Evolutionary conservation across 2,888 invertebrate genomes (phyloP).

Genomic region (Bugula neritina): DNA sequence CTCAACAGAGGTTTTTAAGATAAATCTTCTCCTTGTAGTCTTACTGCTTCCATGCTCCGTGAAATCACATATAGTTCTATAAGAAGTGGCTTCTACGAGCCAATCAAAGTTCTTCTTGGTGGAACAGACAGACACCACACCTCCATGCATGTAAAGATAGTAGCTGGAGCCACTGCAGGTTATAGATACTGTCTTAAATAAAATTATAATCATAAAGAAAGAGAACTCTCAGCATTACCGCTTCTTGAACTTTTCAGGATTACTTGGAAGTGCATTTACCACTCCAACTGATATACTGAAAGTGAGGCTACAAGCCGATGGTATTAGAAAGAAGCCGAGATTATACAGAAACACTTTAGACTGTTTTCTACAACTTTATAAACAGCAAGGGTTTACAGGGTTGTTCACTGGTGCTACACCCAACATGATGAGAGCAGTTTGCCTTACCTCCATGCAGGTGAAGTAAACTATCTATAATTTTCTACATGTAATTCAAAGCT

Average conservation of each 20-base stretch:
- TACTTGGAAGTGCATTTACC: conserved; percentile 40
- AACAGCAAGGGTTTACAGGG: conserved; percentile 35
- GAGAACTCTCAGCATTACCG: no score
- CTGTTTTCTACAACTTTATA: conserved; percentile 36
- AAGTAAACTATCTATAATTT: no score
- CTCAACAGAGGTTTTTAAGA: no score
- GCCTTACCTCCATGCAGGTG: conserved; percentile 44
- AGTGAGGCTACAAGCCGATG: conserved; percentile 41
- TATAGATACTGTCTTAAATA: conserved; percentile 3
- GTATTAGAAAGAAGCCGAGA: conserved; percentile 30
- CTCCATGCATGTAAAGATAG: conserved; percentile 43
- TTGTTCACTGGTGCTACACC: conserved; percentile 41
- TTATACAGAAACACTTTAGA: conserved; percentile 35
- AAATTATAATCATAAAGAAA: no score
- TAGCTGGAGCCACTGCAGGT: conserved; percentile 41
- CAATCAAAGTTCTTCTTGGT: conserved; percentile 39
- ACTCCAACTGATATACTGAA: conserved; percentile 45
- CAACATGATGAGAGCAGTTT: conserved; percentile 41
- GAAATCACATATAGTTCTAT: conserved; percentile 42
- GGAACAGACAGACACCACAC: conserved; percentile 42
- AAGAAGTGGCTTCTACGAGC: conserved; percentile 41
- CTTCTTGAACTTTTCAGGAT: conserved; percentile 35
- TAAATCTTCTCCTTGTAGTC: no score
- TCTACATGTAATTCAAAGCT: no score
- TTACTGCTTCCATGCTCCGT: conserved; percentile 35